Percentiles rank a stretch among this genome's conserved stretches.
phyloP scores from a whole-genome alignment of 2,888 invertebrate genomes.

The Steromphala cineraria region DNA sequence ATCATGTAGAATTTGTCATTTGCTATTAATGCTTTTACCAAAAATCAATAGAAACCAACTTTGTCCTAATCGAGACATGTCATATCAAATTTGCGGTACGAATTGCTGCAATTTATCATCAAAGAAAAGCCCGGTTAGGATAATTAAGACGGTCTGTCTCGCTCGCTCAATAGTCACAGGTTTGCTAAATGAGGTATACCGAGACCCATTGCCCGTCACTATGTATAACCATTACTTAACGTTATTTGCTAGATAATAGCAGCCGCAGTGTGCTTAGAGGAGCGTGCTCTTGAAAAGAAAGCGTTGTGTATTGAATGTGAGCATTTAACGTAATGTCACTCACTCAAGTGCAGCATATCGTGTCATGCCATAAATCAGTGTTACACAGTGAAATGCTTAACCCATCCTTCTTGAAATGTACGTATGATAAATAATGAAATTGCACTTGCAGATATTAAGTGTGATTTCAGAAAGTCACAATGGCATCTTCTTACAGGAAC shows the following conservation, averaged over 20 bases:
- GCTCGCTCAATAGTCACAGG: not conserved
- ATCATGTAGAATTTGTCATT: slow-evolving; percentile 8
- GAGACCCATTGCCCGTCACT: not conserved
- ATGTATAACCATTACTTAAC: not conserved
- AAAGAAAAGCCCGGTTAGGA: not conserved
- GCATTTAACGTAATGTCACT: too few species aligned
- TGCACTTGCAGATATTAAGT: too few species aligned
- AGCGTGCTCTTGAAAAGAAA: too few species aligned
- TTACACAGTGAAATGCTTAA: too few species aligned
- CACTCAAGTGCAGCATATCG: too few species aligned
- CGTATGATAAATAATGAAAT: too few species aligned
- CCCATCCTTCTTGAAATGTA: too few species aligned
- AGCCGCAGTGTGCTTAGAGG: too few species aligned
- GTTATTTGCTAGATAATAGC: not conserved
- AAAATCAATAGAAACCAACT: slow-evolving; percentile 8
- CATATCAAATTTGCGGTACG: slow-evolving; percentile 1
- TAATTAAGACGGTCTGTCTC: slow-evolving; percentile 3
- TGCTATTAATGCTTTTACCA: slow-evolving; percentile 2
- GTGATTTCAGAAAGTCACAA: too few species aligned
- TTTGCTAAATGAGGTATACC: not conserved
- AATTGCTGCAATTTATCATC: slow-evolving; percentile 8
- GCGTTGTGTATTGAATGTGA: too few species aligned
- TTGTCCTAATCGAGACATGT: slow-evolving; percentile 8
- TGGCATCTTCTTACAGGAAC: too few species aligned
- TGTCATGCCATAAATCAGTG: too few species aligned